A percentile compares a stretch with the other conserved stretches of the same genome.
phyloP scores from a whole-genome alignment of 1,140 invertebrate species.

The Leptoteleia sp. region DNA sequence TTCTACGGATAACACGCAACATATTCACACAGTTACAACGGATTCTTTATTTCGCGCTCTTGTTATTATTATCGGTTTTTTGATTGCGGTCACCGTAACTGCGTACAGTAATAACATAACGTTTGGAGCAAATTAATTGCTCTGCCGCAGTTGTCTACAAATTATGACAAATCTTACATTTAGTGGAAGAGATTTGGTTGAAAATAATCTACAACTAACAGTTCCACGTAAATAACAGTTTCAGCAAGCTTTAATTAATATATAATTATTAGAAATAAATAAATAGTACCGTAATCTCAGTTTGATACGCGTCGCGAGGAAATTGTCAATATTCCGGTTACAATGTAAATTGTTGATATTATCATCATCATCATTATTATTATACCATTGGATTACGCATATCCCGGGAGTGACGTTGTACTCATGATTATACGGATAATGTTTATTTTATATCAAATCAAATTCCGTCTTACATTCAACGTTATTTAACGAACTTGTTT shows the following conservation, averaged over 20 bases:
- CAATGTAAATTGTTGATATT: conserved; percentile 1
- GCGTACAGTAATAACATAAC: conserved; percentile 37
- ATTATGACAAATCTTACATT: conserved; percentile 15
- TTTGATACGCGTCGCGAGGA: neutral
- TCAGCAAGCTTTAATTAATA: conserved; percentile 12
- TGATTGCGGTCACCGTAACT: conserved; percentile 42
- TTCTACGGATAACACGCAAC: conserved; percentile 11
- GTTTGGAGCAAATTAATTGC: conserved; percentile 36
- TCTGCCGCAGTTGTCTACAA: neutral
- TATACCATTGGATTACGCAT: no score
- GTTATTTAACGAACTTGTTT: no score
- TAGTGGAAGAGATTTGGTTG: neutral
- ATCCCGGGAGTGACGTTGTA: no score
- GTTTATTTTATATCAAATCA: no score
- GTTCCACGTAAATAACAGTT: conserved; percentile 7
- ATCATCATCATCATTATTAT: no score
- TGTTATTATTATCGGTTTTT: conserved; percentile 55
- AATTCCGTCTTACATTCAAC: no score
- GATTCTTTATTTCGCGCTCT: conserved; percentile 35
- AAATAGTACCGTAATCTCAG: no score
- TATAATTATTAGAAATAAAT: conserved; percentile 7
- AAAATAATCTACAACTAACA: conserved; percentile 8
- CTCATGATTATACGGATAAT: no score
- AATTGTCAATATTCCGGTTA: conserved; percentile 20
- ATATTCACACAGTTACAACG: conserved; percentile 46